Evolutionary conservation across 2,113 vertebrate genomes (phyloP).

Genomic region (Stictonetta naevosa): DNA sequence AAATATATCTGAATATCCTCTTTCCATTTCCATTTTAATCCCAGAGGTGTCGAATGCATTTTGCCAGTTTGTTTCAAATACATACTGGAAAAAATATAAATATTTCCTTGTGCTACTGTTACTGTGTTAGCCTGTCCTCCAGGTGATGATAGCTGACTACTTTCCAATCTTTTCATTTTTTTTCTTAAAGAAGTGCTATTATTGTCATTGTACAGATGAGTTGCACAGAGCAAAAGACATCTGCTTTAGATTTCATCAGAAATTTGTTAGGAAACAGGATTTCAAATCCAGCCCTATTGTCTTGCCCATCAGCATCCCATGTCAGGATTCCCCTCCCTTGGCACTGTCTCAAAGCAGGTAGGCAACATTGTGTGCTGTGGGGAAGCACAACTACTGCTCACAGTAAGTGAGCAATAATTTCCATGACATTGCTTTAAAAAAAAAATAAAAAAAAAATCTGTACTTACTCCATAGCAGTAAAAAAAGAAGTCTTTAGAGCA

Average conservation of each 20-base stretch:
- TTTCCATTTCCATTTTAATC: constrained; percentile 50
- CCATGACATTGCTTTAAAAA: fast-evolving
- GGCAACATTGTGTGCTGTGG: background rate
- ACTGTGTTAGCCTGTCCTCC: background rate
- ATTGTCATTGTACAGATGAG: background rate
- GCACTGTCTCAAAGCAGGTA: fast-evolving
- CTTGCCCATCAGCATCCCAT: fast-evolving
- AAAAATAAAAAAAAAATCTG: background rate
- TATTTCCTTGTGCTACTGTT: background rate
- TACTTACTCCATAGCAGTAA: background rate
- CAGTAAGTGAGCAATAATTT: background rate
- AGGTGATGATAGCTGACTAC: background rate
- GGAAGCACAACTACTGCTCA: background rate
- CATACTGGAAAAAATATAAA: background rate
- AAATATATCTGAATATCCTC: constrained; percentile 37
- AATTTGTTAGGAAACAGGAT: background rate
- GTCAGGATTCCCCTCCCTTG: background rate
- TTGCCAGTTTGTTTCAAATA: constrained; percentile 33
- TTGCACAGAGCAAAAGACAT: background rate
- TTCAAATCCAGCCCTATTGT: background rate
- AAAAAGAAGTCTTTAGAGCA: background rate
- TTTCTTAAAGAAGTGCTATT: background rate
- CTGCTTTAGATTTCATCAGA: background rate
- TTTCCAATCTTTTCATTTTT: background rate
- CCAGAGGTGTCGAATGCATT: background rate